Conservation (phyloP, 2,797 vertebrate species). For the Erithacus rubecula region DNA sequence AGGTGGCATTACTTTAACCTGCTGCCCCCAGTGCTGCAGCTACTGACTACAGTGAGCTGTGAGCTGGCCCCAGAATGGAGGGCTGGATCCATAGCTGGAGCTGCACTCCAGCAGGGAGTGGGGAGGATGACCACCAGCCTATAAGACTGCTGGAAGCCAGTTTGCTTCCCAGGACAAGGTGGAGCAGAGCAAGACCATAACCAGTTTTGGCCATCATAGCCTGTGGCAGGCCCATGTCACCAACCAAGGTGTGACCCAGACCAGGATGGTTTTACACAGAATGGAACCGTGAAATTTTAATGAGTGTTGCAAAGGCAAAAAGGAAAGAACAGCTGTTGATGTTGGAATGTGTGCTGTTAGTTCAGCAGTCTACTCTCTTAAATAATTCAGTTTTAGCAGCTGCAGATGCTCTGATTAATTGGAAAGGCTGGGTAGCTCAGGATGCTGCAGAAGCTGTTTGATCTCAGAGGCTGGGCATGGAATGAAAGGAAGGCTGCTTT, state of each 20-base stretch:
- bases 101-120: neutral
- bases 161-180: neutral
- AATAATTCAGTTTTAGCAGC: slow-evolving; percentile 59
- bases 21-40: neutral
- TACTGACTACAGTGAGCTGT: neutral
- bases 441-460: slow-evolving; percentile 15
- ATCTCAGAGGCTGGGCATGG: neutral
- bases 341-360: neutral
- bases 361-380: slow-evolving; percentile 17
- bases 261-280: neutral
- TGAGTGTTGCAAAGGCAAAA: neutral
- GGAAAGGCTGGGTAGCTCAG: neutral
- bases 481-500: neutral
- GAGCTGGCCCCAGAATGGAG: neutral
- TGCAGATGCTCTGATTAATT: slow-evolving; percentile 42
- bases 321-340: slow-evolving; percentile 12
- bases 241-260: neutral
- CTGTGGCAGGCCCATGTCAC: neutral
- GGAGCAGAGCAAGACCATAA: neutral
- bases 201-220: neutral
- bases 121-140: neutral
- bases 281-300: neutral
- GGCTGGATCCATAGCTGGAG: neutral
- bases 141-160: neutral
- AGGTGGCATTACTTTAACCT: neutral